Evolutionary conservation across 2,113 vertebrate genomes (phyloP).

Genomic region (Cephalopholis sonnerati): DNA sequence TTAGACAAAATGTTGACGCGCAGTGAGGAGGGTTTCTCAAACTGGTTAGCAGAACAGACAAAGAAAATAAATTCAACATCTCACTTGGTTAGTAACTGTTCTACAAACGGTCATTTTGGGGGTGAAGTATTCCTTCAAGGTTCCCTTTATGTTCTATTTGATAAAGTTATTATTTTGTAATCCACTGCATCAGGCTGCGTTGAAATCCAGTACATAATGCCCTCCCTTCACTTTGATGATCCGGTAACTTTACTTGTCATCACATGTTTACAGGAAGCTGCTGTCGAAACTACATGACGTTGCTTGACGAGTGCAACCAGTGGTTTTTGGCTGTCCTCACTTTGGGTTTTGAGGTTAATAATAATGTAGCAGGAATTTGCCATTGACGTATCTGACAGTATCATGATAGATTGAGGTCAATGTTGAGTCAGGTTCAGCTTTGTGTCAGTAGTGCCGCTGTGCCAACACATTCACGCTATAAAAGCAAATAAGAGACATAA

Average conservation of each 20-base stretch:
- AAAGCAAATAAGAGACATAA: too few species aligned
- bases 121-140: too few species aligned
- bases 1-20: background rate
- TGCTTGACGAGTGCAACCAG: background rate
- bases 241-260: background rate
- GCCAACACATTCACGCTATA: too few species aligned
- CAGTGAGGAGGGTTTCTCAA: background rate
- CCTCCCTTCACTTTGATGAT: background rate
- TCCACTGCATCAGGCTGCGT: too few species aligned
- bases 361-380: background rate
- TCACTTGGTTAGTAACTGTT: too few species aligned
- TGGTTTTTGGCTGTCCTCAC: background rate
- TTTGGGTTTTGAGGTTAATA: background rate
- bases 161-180: background rate
- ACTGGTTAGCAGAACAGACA: background rate
- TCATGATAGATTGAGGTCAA: background rate
- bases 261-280: background rate
- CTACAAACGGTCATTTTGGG: too few species aligned
- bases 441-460: background rate
- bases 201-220: too few species aligned
- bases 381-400: background rate
- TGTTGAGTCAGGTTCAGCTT: background rate
- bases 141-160: too few species aligned
- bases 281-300: background rate
- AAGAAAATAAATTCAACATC: background rate